A percentile compares a stretch with the other conserved stretches of the same genome.
Conservation (phyloP, 2,888 invertebrate genomes). For the Mongoloraphidia duomilia region DNA sequence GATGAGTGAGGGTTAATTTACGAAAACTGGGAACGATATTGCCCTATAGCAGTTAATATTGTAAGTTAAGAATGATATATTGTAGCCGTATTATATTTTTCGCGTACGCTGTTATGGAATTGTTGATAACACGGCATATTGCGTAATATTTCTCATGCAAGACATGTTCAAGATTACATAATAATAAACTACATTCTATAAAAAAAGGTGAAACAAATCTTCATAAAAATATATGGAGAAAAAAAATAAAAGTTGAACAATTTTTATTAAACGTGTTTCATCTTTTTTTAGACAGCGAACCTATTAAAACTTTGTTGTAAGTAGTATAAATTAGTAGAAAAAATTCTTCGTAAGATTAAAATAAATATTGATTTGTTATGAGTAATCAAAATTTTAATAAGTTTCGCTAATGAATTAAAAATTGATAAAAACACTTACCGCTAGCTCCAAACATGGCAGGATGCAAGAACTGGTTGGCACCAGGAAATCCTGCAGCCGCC, state of each 20-base stretch:
- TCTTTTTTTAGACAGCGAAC: not conserved
- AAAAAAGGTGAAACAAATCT: too few species aligned
- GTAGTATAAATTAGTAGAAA: not conserved
- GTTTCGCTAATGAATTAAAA: not conserved
- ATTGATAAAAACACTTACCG: conserved; percentile 28
- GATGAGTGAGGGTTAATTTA: conserved; percentile 5
- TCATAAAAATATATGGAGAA: too few species aligned
- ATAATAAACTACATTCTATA: too few species aligned
- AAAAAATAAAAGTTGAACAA: too few species aligned
- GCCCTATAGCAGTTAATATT: conserved; percentile 2
- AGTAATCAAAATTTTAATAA: not conserved
- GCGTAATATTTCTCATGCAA: too few species aligned
- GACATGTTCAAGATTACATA: too few species aligned
- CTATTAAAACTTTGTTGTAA: not conserved
- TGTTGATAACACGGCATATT: too few species aligned
- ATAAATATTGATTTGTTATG: not conserved
- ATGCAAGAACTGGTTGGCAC: conserved; percentile 38
- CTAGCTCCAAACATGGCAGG: conserved; percentile 41
- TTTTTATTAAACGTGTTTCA: not conserved
- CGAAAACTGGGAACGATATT: conserved; percentile 2
- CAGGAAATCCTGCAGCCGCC: conserved; percentile 23
- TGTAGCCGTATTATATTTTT: not conserved
- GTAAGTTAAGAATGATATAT: conserved; percentile 2
- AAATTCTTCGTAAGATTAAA: not conserved
- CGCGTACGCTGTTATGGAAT: too few species aligned